A percentile compares a stretch with the other conserved stretches of the same genome.
Evolutionary conservation across 2,113 vertebrate species (phyloP).

Genomic region (Spermophilus dauricus): DNA sequence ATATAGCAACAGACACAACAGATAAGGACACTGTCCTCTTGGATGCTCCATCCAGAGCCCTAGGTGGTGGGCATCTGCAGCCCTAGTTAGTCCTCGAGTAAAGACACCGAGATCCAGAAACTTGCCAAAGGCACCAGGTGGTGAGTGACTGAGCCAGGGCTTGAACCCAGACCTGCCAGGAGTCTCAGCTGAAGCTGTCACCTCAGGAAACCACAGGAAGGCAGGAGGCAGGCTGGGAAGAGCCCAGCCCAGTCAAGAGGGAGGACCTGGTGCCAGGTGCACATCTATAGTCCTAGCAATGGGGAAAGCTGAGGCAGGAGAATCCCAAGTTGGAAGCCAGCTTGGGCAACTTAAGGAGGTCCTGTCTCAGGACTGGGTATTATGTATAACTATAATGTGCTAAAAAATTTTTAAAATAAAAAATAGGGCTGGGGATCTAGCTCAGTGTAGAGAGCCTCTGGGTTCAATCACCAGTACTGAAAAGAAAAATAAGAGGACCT

Average conservation of each 20-base stretch:
- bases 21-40: neutral
- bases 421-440: neutral
- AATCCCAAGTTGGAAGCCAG: neutral
- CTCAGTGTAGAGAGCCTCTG: neutral
- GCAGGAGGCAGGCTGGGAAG: neutral
- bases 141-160: neutral
- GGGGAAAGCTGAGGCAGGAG: neutral
- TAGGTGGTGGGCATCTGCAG: neutral
- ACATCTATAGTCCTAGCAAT: neutral
- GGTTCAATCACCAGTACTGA: neutral
- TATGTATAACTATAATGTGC: too few species aligned
- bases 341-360: neutral
- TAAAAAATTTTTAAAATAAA: too few species aligned
- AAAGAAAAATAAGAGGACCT: neutral
- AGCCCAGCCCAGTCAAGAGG: neutral
- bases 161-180: neutral
- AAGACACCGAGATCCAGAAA: neutral
- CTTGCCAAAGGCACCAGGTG: neutral
- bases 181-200: neutral
- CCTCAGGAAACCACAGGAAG: neutral
- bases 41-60: neutral
- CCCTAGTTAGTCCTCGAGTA: neutral
- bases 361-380: neutral
- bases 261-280: neutral
- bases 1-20: neutral